Conservation (phyloP, 2,888 invertebrate genomes). For the Lymantria monacha region DNA sequence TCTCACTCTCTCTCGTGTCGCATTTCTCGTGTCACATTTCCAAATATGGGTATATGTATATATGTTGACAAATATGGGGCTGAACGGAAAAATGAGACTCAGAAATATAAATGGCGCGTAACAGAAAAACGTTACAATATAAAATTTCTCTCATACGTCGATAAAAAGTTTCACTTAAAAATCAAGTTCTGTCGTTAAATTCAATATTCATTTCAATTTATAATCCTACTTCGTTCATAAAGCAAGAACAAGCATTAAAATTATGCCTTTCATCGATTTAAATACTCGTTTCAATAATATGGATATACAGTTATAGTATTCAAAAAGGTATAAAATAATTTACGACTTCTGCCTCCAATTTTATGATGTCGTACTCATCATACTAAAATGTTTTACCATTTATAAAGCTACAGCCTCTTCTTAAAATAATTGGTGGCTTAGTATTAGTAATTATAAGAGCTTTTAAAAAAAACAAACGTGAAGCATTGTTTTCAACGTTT, state of each 20-base stretch:
- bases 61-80: too few species aligned
- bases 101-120: too few species aligned
- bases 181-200: background rate
- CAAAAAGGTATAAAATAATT: constrained; percentile 26
- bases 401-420: constrained; percentile 12
- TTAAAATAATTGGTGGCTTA: too few species aligned
- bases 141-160: too few species aligned
- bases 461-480: background rate
- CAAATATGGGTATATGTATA: too few species aligned
- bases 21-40: too few species aligned
- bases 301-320: constrained; percentile 2
- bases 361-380: constrained; percentile 27
- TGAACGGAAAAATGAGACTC: too few species aligned
- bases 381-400: constrained; percentile 16
- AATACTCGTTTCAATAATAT: background rate
- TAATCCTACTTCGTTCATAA: background rate
- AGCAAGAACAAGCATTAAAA: background rate
- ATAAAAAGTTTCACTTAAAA: too few species aligned
- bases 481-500: too few species aligned
- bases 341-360: constrained; percentile 18
- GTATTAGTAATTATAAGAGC: too few species aligned
- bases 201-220: background rate
- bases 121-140: too few species aligned
- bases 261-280: constrained; percentile 4
- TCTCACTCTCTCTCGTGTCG: too few species aligned